Evolutionary conservation across 2,797 vertebrate genomes (phyloP), one percentile per base, ranked within the genome.

Genomic region (Trachops cirrhosus): DNA sequence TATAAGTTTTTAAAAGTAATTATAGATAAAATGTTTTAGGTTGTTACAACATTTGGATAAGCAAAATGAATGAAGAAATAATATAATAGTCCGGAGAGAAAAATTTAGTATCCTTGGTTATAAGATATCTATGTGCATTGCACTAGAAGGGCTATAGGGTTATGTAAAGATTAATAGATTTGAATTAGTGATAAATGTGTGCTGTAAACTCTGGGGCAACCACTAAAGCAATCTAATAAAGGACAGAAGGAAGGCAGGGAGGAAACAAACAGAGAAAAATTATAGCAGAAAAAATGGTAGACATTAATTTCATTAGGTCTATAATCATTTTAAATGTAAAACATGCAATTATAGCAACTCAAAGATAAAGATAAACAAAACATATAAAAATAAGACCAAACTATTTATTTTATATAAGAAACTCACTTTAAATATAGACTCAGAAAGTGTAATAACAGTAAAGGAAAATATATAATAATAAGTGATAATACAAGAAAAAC

Each of bases 301-400:
- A 41, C 48, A 24, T 50, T 89, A 68, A 54, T 68, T 5, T 79
- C 46, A 34, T 44, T 41, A 88, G 29, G 41, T 75, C n/a, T 29
- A 75, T 34, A 37, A 46, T 74, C 32, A 19, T 32, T 88, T 88
- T 37, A 64, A 88, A 88, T 48, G 10, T 62, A 62, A 59, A 99
- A 1, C 99, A 99, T 19, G 99, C 99, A 59, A 99, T 99, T 98
- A 99, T 11, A 77, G 98, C 99, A 54, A 99, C 99, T 98, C 99
- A 5, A 77, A 98, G 98, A 99, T 99, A 99, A 98, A 99, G 98
- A 99, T 99, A 99, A 98, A 99, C 99, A 94, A 99, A 99, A 12
- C 71, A 3, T 54, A 34, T 46, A 70, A 71, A 68, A 29, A 48
- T 78, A 88, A 67, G 75, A 54, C n/a, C 3, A n/a, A 89, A 62